A percentile compares a stretch with the other conserved stretches of the same genome.
phyloP scores from a whole-genome alignment of 2,797 vertebrate species.

The Anguilla marmorata region DNA sequence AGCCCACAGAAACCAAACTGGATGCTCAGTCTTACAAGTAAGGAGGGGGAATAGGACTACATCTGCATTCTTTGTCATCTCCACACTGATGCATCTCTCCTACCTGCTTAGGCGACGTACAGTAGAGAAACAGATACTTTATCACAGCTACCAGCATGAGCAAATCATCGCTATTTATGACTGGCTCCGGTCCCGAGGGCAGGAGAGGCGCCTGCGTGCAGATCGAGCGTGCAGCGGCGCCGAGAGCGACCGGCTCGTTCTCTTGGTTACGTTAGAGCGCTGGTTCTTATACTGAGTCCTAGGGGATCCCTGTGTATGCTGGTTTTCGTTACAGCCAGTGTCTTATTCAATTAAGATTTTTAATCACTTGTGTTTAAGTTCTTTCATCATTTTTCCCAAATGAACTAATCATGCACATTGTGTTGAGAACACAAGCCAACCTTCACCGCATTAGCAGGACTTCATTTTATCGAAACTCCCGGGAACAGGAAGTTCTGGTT shows the following conservation, averaged over 20 bases:
- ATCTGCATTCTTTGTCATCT: conserved; percentile 30
- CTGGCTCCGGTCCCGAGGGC: conserved; percentile 13
- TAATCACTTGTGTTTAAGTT: too few relatives aligned
- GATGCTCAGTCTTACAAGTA: neutral
- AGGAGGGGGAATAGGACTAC: neutral
- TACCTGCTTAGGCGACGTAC: conserved; percentile 28
- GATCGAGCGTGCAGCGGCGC: neutral
- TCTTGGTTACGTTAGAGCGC: neutral
- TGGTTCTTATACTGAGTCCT: too few relatives aligned
- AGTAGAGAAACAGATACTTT: conserved; percentile 26
- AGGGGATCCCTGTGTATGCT: too few relatives aligned
- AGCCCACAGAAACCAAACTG: neutral
- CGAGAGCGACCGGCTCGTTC: conserved; percentile 7
- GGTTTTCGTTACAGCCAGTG: too few relatives aligned
- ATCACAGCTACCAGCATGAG: conserved; percentile 34
- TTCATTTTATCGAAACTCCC: neutral
- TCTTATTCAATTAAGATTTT: too few relatives aligned
- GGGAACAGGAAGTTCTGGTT: neutral
- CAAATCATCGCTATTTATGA: neutral
- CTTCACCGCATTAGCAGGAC: neutral
- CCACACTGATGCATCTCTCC: conserved; percentile 9
- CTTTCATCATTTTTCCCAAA: neutral
- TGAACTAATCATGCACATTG: neutral
- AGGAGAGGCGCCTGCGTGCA: conserved; percentile 22
- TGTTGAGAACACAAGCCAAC: neutral